A percentile compares a stretch with the other conserved stretches of the same genome.
These are phyloP conservation scores for Hyposmocoma kahamanoa DNA, from an alignment of 1,140 invertebrate species.

Conservation along the genomic window DNA sequence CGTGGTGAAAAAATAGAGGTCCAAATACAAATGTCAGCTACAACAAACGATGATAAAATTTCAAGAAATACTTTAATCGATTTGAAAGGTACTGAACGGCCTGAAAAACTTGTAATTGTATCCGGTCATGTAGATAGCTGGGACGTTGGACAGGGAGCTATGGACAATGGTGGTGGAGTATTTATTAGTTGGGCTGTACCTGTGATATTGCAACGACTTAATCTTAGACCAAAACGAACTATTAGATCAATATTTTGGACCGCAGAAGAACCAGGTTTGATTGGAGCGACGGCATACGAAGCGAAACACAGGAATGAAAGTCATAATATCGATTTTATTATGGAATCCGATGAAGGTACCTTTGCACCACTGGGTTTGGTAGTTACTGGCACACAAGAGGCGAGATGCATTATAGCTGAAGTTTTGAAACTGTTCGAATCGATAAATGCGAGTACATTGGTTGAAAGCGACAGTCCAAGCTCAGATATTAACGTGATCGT, in stretches of 20 bases:
- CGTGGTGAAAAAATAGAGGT: conserved; percentile 74
- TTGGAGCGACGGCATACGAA: conserved; percentile 80
- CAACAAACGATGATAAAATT: conserved; percentile 56
- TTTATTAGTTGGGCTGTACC: conserved; percentile 88
- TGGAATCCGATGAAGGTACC: conserved; percentile 90
- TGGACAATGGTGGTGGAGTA: conserved; percentile 90
- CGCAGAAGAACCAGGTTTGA: conserved; percentile 83
- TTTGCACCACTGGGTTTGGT: conserved; percentile 81
- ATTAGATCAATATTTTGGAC: conserved; percentile 89
- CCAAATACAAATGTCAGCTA: conserved; percentile 65
- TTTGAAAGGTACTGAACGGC: conserved; percentile 75
- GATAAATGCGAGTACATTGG: conserved; percentile 53
- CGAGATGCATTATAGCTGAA: conserved; percentile 78
- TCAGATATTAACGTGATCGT: conserved; percentile 81
- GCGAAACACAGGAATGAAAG: conserved; percentile 77
- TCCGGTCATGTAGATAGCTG: conserved; percentile 92
- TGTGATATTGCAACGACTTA: conserved; percentile 79
- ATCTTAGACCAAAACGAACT: conserved; percentile 82
- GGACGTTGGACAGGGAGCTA: conserved; percentile 91
- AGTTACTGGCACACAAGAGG: conserved; percentile 74
- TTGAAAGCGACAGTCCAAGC: conserved; percentile 62
- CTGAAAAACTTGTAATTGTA: conserved; percentile 83
- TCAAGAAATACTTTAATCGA: conserved; percentile 86
- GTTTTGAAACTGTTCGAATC: conserved; percentile 73
- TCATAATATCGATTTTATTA: conserved; percentile 77